Percentiles rank a stretch among this genome's conserved stretches.
These are phyloP conservation scores for Mastomys natalensis DNA, from an alignment of 2,113 vertebrate species.

Conservation along the genomic window DNA sequence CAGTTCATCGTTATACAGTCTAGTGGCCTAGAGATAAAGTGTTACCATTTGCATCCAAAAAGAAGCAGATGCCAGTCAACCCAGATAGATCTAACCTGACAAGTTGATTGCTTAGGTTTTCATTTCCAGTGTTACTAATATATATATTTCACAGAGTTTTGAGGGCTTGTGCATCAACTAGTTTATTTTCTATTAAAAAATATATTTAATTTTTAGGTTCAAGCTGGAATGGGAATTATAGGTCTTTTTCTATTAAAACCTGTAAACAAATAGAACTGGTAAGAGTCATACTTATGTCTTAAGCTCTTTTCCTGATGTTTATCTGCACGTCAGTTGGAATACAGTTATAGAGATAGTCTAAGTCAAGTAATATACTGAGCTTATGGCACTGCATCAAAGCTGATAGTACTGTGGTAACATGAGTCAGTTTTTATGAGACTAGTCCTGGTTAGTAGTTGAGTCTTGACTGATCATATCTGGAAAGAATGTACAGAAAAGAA, in stretches of 20 bases:
- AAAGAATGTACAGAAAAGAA: conserved; percentile 56
- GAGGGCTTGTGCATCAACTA: conserved; percentile 24
- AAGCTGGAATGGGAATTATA: conserved; percentile 71
- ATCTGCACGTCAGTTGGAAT: conserved; percentile 55
- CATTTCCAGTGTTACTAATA: conserved; percentile 9
- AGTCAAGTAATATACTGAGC: conserved; percentile 46
- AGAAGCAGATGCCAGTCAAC: conserved; percentile 26
- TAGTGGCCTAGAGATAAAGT: neutral
- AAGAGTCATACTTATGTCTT: conserved; percentile 45
- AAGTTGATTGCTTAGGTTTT: neutral
- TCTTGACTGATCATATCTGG: conserved; percentile 68
- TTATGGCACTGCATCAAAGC: conserved; percentile 63
- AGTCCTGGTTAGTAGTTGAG: conserved; percentile 45
- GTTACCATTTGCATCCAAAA: conserved; percentile 3
- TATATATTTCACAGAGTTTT: conserved; percentile 19
- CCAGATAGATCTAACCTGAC: neutral
- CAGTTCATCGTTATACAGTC: conserved; percentile 22
- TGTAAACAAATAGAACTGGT: conserved; percentile 65
- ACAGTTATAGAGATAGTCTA: conserved; percentile 63
- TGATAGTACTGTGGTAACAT: conserved; percentile 56
- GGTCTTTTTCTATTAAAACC: conserved; percentile 77
- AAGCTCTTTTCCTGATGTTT: conserved; percentile 74
- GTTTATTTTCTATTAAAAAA: conserved; percentile 54
- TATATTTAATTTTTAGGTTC: conserved; percentile 73
- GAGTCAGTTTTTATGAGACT: conserved; percentile 84